Conservation (phyloP, 2,797 vertebrate species). For the Hypotaenidia philippensis region DNA sequence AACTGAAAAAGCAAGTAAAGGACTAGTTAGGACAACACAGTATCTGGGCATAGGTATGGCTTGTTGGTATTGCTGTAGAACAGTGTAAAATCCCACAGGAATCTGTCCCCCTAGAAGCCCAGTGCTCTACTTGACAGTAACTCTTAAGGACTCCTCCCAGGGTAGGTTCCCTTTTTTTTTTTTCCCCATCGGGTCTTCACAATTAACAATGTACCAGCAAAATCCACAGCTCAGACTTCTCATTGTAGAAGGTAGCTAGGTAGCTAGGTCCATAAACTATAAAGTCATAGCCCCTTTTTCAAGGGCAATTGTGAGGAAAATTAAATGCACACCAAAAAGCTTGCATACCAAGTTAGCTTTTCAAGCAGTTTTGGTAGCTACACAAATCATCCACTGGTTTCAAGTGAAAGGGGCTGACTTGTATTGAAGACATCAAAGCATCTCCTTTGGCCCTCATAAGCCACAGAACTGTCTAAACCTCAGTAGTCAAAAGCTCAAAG, state of each 20-base stretch:
- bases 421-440: neutral
- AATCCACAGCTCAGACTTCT: neutral
- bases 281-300: neutral
- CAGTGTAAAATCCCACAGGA: neutral
- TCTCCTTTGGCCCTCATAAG: neutral
- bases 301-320: neutral
- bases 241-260: neutral
- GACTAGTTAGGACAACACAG: neutral
- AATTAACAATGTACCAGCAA: neutral
- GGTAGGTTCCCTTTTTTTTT: neutral
- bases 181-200: neutral
- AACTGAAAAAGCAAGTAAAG: neutral
- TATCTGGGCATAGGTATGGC: fast-evolving
- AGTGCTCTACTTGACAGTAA: neutral
- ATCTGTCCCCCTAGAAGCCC: neutral
- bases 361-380: neutral
- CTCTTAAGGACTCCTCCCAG: neutral
- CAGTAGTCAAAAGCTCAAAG: neutral
- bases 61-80: neutral
- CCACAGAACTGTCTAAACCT: neutral
- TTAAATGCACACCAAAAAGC: neutral
- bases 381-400: neutral
- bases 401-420: neutral
- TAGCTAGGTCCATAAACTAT: neutral
- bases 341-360: neutral